Base-by-base conservation (phyloP, 2,888 invertebrate genomes). In the Brachyptera risi region DNA sequence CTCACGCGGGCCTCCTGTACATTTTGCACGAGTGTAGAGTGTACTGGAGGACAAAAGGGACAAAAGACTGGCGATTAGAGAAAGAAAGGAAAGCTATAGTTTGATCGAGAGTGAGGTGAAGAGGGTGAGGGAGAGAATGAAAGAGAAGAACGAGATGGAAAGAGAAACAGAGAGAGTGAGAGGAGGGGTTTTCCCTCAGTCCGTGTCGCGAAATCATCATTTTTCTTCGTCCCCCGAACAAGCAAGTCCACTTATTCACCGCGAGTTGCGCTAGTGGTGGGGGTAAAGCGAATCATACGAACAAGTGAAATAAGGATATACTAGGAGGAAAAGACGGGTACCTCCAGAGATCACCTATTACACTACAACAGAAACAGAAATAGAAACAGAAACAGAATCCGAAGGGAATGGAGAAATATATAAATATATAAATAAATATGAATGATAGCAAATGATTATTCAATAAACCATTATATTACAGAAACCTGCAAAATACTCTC, bases 241-340 rank as follows among this genome's bases (percentile, higher is more conserved):
- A 78, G 77, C 74, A 78, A 78, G 76, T 77, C 75, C 77, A 78
- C 78, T 78, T 78, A 77, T 77, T 78, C 78, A 77, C 76, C 73
- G 76, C 75, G 17, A 56, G 54, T 57, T 50, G 56, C 17, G 57
- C 7, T 7, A 13, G 50, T 24, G 40, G 13, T 26, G 50, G 26
- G 7, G 27, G 35, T 42, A 19, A 27, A 37, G 27, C 24, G 56
- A 56, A 56, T 44, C 42, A 58, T 50, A 24, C 35, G 40, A 58
- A 19, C 40, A 24, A 21, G 27, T 19, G 26, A 44, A 59, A 59
- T 35, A 54, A 54, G 54, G 38, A 54, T 54, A 54, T 31, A 54
- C 35, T 54, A 62, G 64, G 65, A 65, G 65, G 49, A 37, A 38
- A 61, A 27, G n/a, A n/a, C n/a, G n/a, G n/a, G n/a, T n/a, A n/a